These are phyloP conservation scores for Salticus scenicus DNA, from an alignment of 2,888 invertebrate species.

Conservation along the genomic window DNA sequence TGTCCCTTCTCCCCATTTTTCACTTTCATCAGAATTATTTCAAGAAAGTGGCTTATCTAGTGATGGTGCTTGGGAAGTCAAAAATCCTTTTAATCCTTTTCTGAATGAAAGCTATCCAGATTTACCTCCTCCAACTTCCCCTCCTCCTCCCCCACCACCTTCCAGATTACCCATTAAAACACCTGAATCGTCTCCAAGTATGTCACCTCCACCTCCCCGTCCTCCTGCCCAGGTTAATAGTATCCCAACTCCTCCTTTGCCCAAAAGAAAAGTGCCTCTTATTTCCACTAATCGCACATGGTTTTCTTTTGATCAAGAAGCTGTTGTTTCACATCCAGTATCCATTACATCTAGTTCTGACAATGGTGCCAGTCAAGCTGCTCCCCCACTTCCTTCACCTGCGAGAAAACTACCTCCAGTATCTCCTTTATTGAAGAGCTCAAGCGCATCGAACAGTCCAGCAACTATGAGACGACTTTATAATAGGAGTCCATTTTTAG, in stretches of 20 bases:
- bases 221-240: slow-evolving; percentile 29
- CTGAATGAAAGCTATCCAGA: slow-evolving; percentile 29
- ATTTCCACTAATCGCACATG: slow-evolving; percentile 16
- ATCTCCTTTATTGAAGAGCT: slow-evolving; percentile 12
- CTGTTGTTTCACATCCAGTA: background rate
- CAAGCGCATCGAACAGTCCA: slow-evolving; percentile 39
- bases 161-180: slow-evolving; percentile 48
- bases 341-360: background rate
- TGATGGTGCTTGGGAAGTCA: background rate
- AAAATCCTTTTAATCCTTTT: slow-evolving; percentile 62
- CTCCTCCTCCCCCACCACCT: slow-evolving; percentile 64
- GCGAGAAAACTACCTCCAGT: slow-evolving; percentile 50
- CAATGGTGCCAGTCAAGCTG: background rate
- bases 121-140: slow-evolving; percentile 39
- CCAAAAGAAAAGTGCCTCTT: slow-evolving; percentile 36
- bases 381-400: slow-evolving; percentile 56
- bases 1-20: background rate
- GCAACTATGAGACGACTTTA: background rate
- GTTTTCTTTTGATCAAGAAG: slow-evolving; percentile 63
- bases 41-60: background rate
- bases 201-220: slow-evolving; percentile 45
- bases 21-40: background rate
- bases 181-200: slow-evolving; percentile 2
- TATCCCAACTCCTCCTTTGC: slow-evolving; percentile 43
- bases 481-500: background rate